Conservation (phyloP, 2,888 invertebrate genomes). For the Mylabris sibirica region DNA sequence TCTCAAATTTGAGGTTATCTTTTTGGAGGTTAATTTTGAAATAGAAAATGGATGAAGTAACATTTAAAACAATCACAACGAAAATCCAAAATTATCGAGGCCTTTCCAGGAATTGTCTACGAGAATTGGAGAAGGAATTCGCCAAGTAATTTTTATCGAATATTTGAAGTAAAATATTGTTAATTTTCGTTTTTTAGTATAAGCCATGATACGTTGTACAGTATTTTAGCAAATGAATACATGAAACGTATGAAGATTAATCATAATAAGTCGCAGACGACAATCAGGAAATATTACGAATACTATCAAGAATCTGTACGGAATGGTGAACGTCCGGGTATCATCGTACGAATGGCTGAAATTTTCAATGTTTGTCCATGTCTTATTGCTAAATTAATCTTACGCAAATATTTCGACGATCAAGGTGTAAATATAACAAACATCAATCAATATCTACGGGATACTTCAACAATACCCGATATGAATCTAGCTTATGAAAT, state of each 20-base stretch:
- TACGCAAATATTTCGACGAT: conserved; percentile 64
- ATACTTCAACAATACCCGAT: conserved; percentile 77
- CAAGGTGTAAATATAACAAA: conserved; percentile 47
- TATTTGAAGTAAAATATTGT: not conserved
- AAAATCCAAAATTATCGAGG: conserved; percentile 42
- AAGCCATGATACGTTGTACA: conserved; percentile 69
- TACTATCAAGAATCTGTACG: conserved; percentile 59
- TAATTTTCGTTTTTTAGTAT: conserved; percentile 61
- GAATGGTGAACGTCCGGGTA: conserved; percentile 65
- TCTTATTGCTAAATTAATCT: conserved; percentile 66
- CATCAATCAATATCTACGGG: conserved; percentile 67
- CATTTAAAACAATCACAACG: conserved; percentile 39
- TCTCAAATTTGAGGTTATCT: not conserved
- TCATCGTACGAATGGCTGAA: conserved; percentile 68
- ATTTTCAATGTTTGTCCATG: conserved; percentile 66
- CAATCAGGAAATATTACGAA: conserved; percentile 62
- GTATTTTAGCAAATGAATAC: conserved; percentile 73
- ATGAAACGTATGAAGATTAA: conserved; percentile 71
- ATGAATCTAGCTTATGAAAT: conserved; percentile 77
- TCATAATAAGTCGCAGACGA: conserved; percentile 68
- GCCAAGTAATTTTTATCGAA: conserved; percentile 61
- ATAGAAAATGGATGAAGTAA: conserved; percentile 35
- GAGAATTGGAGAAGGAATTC: conserved; percentile 62
- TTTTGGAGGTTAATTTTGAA: conserved; percentile 11
- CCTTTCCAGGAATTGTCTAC: conserved; percentile 43